These are phyloP conservation scores for Triplophysa rosa DNA, from an alignment of 2,113 vertebrate species.

Conservation along the genomic window DNA sequence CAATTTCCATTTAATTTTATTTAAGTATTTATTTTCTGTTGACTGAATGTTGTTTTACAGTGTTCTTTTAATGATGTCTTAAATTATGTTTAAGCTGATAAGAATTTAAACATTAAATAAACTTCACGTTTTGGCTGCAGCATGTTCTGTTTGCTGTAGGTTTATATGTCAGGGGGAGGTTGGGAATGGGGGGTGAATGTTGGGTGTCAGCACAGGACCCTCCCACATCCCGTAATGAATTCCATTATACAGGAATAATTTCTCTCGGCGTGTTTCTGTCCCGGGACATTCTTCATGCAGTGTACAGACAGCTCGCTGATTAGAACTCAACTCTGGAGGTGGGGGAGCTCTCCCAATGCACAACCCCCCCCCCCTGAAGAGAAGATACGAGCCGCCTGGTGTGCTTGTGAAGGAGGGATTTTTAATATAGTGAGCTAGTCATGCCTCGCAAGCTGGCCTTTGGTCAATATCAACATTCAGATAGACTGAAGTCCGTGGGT, in stretches of 20 bases:
- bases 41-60: too few relatives aligned
- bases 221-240: constrained; percentile 48
- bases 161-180: neutral
- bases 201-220: constrained; percentile 2
- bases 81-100: too few relatives aligned
- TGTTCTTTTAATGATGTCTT: too few relatives aligned
- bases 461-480: constrained; percentile 46
- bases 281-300: constrained; percentile 16
- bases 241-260: constrained; percentile 47
- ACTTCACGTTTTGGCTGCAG: neutral
- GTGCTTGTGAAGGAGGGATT: neutral
- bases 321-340: constrained; percentile 9
- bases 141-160: neutral
- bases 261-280: constrained; percentile 27
- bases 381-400: neutral
- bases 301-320: constrained; percentile 5
- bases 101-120: too few relatives aligned
- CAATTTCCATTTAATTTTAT: too few relatives aligned
- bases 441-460: neutral
- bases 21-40: too few relatives aligned
- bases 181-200: neutral
- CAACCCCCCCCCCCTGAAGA: neutral
- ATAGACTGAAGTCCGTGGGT: neutral
- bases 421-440: constrained; percentile 51
- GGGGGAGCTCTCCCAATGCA: neutral